Conservation (phyloP, 2,888 invertebrate genomes). For the Caprella mutica region DNA sequence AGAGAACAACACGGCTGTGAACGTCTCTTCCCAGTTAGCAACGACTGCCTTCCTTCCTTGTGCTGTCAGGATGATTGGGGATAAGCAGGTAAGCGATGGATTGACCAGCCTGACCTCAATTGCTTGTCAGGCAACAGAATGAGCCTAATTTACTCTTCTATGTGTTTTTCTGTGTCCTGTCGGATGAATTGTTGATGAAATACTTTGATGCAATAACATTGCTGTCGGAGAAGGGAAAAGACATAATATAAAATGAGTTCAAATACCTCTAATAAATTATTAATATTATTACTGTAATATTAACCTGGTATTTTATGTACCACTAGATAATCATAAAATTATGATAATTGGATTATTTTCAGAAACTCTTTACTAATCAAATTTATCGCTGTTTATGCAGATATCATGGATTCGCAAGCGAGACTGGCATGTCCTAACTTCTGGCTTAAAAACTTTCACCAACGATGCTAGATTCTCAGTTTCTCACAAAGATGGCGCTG, state of each 20-base stretch:
- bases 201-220: not conserved
- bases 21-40: constrained; percentile 64
- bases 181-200: not conserved
- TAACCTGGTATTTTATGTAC: not conserved
- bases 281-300: not conserved
- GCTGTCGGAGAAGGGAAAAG: not conserved
- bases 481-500: constrained; percentile 68
- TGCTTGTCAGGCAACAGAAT: too few species aligned
- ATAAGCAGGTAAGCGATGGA: constrained; percentile 17
- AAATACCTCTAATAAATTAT: not conserved
- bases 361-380: not conserved
- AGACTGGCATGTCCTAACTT: constrained; percentile 87
- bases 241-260: not conserved
- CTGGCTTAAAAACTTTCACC: constrained; percentile 78
- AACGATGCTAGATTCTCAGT: constrained; percentile 65
- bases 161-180: not conserved
- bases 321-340: not conserved
- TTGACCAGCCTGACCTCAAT: too few species aligned
- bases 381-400: constrained; percentile 44
- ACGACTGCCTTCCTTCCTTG: constrained; percentile 69
- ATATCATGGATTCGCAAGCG: constrained; percentile 83
- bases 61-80: constrained; percentile 38
- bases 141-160: not conserved
- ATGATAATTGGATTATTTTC: not conserved
- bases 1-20: constrained; percentile 63